phyloP scores from a whole-genome alignment of 2,888 invertebrate species.

The Perizoma affinitatum region DNA sequence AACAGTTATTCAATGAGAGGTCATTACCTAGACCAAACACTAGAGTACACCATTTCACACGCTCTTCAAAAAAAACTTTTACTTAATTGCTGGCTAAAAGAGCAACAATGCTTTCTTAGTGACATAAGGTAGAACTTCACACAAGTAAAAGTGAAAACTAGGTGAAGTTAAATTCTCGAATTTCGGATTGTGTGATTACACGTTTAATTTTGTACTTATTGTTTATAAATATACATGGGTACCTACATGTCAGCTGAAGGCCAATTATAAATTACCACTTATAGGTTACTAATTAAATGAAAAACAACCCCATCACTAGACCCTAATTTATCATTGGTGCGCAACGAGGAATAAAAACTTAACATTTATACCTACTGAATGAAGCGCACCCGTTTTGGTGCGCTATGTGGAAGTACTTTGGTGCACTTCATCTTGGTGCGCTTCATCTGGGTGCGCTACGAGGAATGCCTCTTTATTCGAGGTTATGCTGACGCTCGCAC shows the following conservation, averaged over 20 bases:
- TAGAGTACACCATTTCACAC: slow-evolving; percentile 60
- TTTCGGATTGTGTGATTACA: slow-evolving; percentile 26
- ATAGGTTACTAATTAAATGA: too few species aligned
- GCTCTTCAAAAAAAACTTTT: slow-evolving; percentile 69
- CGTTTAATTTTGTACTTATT: slow-evolving; percentile 17
- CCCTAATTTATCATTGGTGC: too few species aligned
- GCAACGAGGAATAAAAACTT: too few species aligned
- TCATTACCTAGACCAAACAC: slow-evolving; percentile 41
- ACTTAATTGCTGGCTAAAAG: slow-evolving; percentile 71
- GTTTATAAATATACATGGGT: slow-evolving; percentile 2
- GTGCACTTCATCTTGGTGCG: too few species aligned
- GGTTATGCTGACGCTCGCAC: too few species aligned
- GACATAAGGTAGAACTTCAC: slow-evolving; percentile 59
- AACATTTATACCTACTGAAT: too few species aligned
- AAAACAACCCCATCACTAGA: too few species aligned
- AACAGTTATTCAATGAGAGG: slow-evolving; percentile 39
- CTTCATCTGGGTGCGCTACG: too few species aligned
- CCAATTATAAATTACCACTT: too few species aligned
- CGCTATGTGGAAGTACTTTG: too few species aligned
- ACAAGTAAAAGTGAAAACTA: slow-evolving; percentile 71
- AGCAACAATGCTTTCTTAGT: slow-evolving; percentile 71
- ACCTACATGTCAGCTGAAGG: slow-evolving; percentile 14
- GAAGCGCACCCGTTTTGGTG: too few species aligned
- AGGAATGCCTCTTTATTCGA: too few species aligned
- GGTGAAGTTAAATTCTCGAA: slow-evolving; percentile 43